Conservation (phyloP, 1,140 invertebrate species). For the Neodiprion pinetum region DNA sequence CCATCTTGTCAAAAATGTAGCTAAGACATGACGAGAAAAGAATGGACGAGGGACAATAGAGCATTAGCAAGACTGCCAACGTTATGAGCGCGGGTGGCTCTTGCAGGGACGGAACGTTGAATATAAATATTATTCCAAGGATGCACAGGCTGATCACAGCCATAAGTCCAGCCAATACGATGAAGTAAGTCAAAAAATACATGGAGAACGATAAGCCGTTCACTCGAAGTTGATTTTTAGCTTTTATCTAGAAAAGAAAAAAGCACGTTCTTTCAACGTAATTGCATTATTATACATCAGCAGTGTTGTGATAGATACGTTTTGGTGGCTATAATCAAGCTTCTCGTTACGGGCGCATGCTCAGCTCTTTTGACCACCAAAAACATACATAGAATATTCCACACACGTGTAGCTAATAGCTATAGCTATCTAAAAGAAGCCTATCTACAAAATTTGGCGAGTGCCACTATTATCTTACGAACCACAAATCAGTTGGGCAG, state of each 20-base stretch:
- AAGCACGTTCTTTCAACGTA: neutral
- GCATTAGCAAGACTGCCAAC: constrained; percentile 70
- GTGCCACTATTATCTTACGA: too few relatives aligned
- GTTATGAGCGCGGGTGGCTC: constrained; percentile 74
- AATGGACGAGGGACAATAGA: constrained; percentile 79
- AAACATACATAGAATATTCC: too few relatives aligned
- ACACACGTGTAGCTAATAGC: too few relatives aligned
- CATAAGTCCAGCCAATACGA: constrained; percentile 75
- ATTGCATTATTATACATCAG: neutral
- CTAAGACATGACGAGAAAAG: constrained; percentile 78
- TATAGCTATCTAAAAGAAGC: too few relatives aligned
- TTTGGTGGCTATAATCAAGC: too few relatives aligned
- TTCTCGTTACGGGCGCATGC: too few relatives aligned
- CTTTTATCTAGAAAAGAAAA: constrained; percentile 72
- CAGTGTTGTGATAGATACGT: neutral
- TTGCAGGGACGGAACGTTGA: constrained; percentile 72
- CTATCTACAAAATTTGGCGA: too few relatives aligned
- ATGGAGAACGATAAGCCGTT: constrained; percentile 80
- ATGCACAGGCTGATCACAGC: constrained; percentile 71
- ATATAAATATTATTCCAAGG: constrained; percentile 72
- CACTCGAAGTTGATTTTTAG: constrained; percentile 82
- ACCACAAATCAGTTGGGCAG: too few relatives aligned
- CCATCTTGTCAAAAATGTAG: constrained; percentile 83
- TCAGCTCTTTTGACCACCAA: too few relatives aligned
- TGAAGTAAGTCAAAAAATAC: constrained; percentile 82